Evolutionary conservation across 2,113 vertebrate genomes (phyloP).

Genomic region (Heterocephalus glaber): DNA sequence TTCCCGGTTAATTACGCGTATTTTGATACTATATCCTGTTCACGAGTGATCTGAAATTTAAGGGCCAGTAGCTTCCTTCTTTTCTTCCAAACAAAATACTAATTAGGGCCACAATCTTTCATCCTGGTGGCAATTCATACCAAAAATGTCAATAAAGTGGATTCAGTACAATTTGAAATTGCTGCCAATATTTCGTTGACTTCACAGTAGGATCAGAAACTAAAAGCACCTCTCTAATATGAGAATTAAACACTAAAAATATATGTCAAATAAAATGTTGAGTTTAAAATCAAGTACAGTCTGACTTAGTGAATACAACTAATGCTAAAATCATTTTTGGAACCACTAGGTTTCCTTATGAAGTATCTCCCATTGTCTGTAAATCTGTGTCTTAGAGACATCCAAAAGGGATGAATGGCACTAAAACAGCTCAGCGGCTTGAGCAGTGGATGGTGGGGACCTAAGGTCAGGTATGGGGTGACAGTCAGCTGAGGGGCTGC

Average conservation of each 20-base stretch:
- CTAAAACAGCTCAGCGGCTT: neutral
- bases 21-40: neutral
- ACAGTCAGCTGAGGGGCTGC: neutral
- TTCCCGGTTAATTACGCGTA: fast-evolving
- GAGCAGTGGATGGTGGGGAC: too few relatives aligned
- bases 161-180: neutral
- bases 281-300: neutral
- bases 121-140: neutral
- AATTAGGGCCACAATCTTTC: neutral
- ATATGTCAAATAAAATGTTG: neutral
- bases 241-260: neutral
- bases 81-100: neutral
- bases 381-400: neutral
- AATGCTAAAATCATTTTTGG: too few relatives aligned
- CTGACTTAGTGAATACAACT: neutral
- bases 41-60: neutral
- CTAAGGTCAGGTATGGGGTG: fast-evolving
- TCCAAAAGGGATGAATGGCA: fast-evolving
- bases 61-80: neutral
- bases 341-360: neutral
- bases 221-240: neutral
- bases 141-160: neutral
- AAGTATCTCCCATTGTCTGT: neutral
- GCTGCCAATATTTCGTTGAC: neutral
- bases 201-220: neutral